Base-by-base conservation (phyloP, 2,797 vertebrate species). In the Meda fulgida region DNA sequence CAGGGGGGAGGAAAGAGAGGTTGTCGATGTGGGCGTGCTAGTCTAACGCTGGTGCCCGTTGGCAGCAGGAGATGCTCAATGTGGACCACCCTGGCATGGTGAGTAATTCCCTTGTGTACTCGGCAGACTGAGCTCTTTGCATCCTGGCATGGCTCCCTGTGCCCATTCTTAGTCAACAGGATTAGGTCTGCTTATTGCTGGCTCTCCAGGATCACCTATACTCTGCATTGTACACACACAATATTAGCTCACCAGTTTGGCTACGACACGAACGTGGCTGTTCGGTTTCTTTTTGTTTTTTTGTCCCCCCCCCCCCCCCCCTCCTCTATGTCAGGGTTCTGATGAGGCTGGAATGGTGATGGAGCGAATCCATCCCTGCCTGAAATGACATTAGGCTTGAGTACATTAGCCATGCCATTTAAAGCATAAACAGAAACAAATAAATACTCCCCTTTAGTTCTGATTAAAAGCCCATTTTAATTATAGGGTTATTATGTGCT, bases 81-180 rank as follows among this genome's bases (percentile, higher is more conserved):
- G 92, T 93, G 93, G 93, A 91, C 92, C 92, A 92, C 92, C 92
- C 92, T 91, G 90, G 90, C 91, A 91, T 90, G 85, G 89, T 89
- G 89, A 92, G 91, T 93, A 94, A 94, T 94, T 94, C 93, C 92
- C 92, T 91, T 89, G 89, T 53, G 88, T 89, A 90, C 91, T 88
- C 90, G 88, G 91, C 88, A 92, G 89, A 90, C 90, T 90, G 85
- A 89, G 93, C 93, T 91, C 92, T 87, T 55, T 78, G 91, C 90
- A 88, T 90, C 84, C 92, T 96, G 95, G 95, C 94, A 94, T 86
- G 86, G 91, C 90, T 95, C 93, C 93, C 93, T 87, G 80, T 92
- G 88, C 93, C 93, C 94, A 94, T 95, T 95, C 94, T 94, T 93
- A 94, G 91, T 94, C 93, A 95, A 95, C 94, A 95, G 95, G 95